Conservation (phyloP, 2,113 vertebrate species). For the Nyctereutes procyonoides region DNA sequence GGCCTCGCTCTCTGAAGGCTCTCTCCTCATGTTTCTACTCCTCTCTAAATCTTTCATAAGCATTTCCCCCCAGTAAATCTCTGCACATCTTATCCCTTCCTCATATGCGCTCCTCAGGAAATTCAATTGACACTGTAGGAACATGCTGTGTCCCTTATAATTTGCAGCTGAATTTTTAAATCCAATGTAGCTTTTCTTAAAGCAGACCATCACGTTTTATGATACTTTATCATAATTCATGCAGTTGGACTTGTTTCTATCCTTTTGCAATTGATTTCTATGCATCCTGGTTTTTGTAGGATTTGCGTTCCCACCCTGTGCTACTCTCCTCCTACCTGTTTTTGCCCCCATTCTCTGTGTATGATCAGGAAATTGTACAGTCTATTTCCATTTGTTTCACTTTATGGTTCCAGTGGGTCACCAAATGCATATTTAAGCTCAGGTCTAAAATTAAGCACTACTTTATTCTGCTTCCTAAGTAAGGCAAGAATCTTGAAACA, state of each 20-base stretch:
- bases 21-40: not conserved
- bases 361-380: not conserved
- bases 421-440: not conserved
- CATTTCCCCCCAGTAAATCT: not conserved
- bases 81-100: not conserved
- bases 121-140: not conserved
- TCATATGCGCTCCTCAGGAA: not conserved
- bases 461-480: not conserved
- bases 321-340: not conserved
- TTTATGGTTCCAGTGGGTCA: not conserved
- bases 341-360: not conserved
- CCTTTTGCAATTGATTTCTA: not conserved
- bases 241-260: not conserved
- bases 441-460: constrained; percentile 21
- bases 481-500: not conserved
- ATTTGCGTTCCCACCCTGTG: not conserved
- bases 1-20: not conserved
- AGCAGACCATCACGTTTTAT: not conserved
- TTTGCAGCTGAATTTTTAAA: not conserved
- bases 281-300: not conserved
- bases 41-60: not conserved
- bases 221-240: not conserved
- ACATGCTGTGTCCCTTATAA: not conserved
- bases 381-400: not conserved
- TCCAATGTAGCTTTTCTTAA: not conserved